Evolutionary conservation across 1,140 invertebrate species (phyloP), one percentile per base, ranked within the genome.

Genomic region (Pachyrhynchus sulphureomaculatus): DNA sequence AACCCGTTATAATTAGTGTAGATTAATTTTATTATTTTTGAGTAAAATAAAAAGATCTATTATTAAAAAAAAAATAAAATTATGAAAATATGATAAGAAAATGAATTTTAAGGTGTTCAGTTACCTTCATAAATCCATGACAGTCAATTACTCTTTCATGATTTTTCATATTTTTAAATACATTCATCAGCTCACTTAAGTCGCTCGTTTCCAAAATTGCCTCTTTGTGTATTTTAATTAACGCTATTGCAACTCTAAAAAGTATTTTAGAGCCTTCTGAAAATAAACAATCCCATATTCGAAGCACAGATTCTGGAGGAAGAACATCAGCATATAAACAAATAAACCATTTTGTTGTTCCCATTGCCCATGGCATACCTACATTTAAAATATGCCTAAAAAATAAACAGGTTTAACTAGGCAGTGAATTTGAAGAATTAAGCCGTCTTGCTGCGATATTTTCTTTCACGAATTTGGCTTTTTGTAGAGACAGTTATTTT

Each of bases 211-310:
- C 81, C 68, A 93, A 77, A 63, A 95, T 83, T 61, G 83, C 81
- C 1, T 83, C 78, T 68, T 81, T 80, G 71, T 93, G 89, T 52
- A 85, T 77, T 73, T 87, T 87, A 37, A 96, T 87, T 36, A 96
- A 79, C 17, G 91, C 90, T 39, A 95, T 72, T 64, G 88, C 89
- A n/a, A 95, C 93, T 69, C 92, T 80, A 69, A 95, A 91, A 13
- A 96, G 65, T 32, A 84, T 80, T 68, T 72, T 97, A 33, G 88
- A 90, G 17, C 95, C 95, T 79, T 97, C 95, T 66, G 92, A 89
- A 77, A 98, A 95, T 36, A 98, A 79, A 70, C 93, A 95, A 76
- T 98, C 95, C 95, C 95, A 96, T 74, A 96, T 89, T 68, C 94
- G 81, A 2, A 96, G 77, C 29, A 93, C 91, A 23, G 93, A 96